Percentiles rank a stretch among this genome's conserved stretches.
Evolutionary conservation across 2,113 vertebrate species (phyloP).

Genomic region (Protobothrops flavoviridis): DNA sequence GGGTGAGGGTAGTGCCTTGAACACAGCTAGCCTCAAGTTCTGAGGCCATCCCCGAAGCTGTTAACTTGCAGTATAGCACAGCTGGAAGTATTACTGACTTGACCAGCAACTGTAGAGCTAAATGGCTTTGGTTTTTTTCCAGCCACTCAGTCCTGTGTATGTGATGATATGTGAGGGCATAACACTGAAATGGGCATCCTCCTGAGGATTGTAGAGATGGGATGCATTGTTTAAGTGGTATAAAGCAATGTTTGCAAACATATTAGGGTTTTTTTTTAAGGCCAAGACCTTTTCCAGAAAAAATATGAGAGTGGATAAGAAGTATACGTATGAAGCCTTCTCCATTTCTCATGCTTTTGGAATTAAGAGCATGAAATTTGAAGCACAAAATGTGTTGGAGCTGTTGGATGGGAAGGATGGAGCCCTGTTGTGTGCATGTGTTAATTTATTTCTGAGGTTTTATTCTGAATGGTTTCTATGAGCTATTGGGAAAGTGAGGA

Average conservation of each 20-base stretch:
- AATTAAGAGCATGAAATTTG: slow-evolving; percentile 4
- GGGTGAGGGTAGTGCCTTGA: slow-evolving; percentile 70
- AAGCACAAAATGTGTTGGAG: slow-evolving; percentile 58
- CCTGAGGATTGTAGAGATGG: background rate
- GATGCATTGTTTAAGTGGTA: background rate
- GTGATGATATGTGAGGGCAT: slow-evolving; percentile 25
- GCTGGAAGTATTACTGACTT: slow-evolving; percentile 60
- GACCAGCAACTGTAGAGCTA: slow-evolving; percentile 53
- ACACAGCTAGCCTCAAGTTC: slow-evolving; percentile 54
- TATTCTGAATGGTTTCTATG: slow-evolving; percentile 73
- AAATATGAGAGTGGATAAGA: rapidly evolving
- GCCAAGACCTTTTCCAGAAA: background rate
- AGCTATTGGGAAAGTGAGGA: slow-evolving; percentile 70
- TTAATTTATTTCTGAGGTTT: slow-evolving; percentile 70
- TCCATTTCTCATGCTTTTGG: background rate
- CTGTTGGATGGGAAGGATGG: slow-evolving; percentile 49
- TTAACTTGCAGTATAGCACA: slow-evolving; percentile 62
- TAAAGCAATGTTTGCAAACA: background rate
- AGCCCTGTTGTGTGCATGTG: slow-evolving; percentile 52
- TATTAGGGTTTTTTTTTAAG: background rate
- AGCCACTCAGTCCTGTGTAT: slow-evolving; percentile 62
- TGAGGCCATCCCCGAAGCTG: slow-evolving; percentile 59
- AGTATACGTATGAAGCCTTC: background rate
- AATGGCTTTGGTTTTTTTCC: slow-evolving; percentile 42
- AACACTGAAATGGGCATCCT: slow-evolving; percentile 5